These are phyloP conservation scores for Drosophila nasuta DNA, from an alignment of 1,140 invertebrate species.

Conservation along the genomic window DNA sequence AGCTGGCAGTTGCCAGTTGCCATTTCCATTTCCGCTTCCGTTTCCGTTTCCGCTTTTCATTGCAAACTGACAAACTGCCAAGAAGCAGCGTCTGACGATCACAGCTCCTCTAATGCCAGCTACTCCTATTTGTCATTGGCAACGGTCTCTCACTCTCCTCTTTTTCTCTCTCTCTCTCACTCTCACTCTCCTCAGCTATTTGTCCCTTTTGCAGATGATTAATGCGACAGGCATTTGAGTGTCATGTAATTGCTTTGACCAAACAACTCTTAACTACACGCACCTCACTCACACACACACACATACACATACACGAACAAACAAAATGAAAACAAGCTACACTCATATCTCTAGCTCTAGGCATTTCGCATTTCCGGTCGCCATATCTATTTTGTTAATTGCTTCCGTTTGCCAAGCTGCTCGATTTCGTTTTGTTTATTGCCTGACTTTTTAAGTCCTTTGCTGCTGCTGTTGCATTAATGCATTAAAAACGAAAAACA, in stretches of 20 bases:
- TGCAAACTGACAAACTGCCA: conserved; percentile 7
- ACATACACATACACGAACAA: too few species aligned
- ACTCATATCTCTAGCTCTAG: too few species aligned
- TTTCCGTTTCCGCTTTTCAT: conserved; percentile 11
- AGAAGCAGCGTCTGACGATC: conserved; percentile 13
- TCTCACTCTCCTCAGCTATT: background rate
- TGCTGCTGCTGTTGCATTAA: conserved; percentile 1
- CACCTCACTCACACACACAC: conserved; percentile 8
- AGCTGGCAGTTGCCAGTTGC: conserved; percentile 1
- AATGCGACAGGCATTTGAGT: conserved; percentile 41
- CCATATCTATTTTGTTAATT: conserved; percentile 41
- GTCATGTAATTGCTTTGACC: conserved; percentile 37
- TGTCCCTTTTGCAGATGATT: conserved; percentile 24
- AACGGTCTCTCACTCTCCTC: background rate
- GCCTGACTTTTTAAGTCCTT: background rate
- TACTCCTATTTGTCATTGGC: conserved; percentile 30
- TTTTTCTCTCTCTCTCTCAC: too few species aligned
- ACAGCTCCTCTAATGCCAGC: conserved; percentile 7
- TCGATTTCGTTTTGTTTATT: too few species aligned
- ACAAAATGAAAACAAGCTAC: too few species aligned
- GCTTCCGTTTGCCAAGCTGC: conserved; percentile 23
- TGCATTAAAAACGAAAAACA: background rate
- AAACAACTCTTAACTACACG: conserved; percentile 20
- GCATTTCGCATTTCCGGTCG: conserved; percentile 27
- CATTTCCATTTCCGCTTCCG: conserved; percentile 22